A percentile compares a stretch with the other conserved stretches of the same genome.
phyloP scores from a whole-genome alignment of 2,888 invertebrate genomes.

The Rhorus exstirpatorius region DNA sequence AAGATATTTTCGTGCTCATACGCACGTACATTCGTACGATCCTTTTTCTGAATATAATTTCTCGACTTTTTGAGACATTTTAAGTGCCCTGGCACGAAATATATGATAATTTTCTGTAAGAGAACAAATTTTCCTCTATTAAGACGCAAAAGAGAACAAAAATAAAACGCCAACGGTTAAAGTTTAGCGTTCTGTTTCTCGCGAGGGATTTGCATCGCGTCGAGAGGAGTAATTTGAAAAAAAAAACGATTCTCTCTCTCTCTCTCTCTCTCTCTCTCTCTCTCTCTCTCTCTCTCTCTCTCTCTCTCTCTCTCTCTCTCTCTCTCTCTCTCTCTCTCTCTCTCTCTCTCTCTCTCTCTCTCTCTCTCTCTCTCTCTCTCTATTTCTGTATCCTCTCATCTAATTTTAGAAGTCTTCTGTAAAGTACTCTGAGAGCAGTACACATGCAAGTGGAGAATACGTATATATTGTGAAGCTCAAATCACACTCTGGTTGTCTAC shows the following conservation, averaged over 20 bases:
- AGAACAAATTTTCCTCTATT: too few relatives aligned
- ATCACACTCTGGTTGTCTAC: not conserved
- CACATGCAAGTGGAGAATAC: not conserved
- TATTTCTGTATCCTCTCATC: constrained; percentile 21
- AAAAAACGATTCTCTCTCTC: too few relatives aligned
- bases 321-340: not conserved
- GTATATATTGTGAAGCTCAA: not conserved
- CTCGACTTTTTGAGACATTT: too few relatives aligned
- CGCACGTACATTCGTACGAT: too few relatives aligned
- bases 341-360: constrained; percentile 41
- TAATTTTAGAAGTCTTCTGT: constrained; percentile 52
- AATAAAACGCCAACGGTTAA: constrained; percentile 60
- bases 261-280: too few relatives aligned
- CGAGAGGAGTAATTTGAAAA: constrained; percentile 79
- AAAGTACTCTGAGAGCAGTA: constrained; percentile 23
- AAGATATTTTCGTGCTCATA: too few relatives aligned
- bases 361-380: constrained; percentile 21
- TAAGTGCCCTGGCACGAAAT: too few relatives aligned
- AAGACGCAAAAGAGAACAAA: not conserved
- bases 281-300: too few relatives aligned
- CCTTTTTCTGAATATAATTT: too few relatives aligned
- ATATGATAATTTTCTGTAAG: too few relatives aligned
- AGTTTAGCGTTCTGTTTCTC: constrained; percentile 73
- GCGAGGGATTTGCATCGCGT: constrained; percentile 68
- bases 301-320: too few relatives aligned